Evolutionary conservation across 2,888 invertebrate genomes (phyloP).

Genomic region (Crematogaster levior): DNA sequence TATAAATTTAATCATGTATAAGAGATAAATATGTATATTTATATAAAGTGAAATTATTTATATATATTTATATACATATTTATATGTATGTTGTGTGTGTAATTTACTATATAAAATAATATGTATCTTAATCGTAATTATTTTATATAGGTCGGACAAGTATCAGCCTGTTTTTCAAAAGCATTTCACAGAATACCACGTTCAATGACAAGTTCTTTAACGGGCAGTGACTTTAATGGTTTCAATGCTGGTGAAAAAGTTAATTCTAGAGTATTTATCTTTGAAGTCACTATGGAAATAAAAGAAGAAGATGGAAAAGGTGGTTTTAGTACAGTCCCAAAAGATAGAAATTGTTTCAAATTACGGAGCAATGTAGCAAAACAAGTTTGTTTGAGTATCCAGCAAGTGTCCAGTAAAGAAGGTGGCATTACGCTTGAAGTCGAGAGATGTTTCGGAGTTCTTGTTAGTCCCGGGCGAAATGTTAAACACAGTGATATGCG

Average conservation of each 20-base stretch:
- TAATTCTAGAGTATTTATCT: conserved; percentile 90
- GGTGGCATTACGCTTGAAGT: conserved; percentile 89
- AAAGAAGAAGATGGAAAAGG: conserved; percentile 96
- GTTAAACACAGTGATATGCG: conserved; percentile 98
- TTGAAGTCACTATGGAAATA: conserved; percentile 97
- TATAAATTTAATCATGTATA: neutral
- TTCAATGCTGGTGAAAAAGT: conserved; percentile 88
- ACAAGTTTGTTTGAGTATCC: conserved; percentile 95
- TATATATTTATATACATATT: too few species aligned
- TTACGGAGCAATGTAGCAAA: conserved; percentile 94
- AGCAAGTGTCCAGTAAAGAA: conserved; percentile 89
- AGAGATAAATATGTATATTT: neutral
- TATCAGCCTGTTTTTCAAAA: conserved; percentile 93
- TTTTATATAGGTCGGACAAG: conserved; percentile 86
- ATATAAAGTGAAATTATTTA: too few species aligned
- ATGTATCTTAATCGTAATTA: neutral
- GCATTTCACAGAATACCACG: conserved; percentile 96
- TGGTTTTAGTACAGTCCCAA: conserved; percentile 92
- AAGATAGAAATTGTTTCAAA: conserved; percentile 95
- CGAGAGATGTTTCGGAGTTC: conserved; percentile 96
- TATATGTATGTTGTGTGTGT: too few species aligned
- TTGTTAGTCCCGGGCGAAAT: conserved; percentile 96
- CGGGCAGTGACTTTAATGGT: conserved; percentile 88
- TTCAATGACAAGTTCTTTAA: conserved; percentile 92
- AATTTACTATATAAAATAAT: neutral